Conservation (phyloP, 1,140 invertebrate species). For the Drosophila subobscura region DNA sequence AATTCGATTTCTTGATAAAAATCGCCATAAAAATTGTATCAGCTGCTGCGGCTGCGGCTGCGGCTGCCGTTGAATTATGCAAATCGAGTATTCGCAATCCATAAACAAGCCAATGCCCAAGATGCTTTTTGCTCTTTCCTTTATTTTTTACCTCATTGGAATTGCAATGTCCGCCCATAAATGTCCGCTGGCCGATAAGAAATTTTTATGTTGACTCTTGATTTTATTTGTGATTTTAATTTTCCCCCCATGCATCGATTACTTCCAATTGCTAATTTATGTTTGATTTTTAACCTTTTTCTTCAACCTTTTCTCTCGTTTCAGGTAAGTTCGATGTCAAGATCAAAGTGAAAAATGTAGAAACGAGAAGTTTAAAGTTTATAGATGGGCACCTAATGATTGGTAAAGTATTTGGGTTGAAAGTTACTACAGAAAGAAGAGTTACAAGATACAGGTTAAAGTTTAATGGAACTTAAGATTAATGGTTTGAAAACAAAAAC, state of each 20-base stretch:
- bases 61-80: conserved; percentile 48
- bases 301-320: conserved; percentile 22
- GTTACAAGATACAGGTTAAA: too few relatives aligned
- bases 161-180: conserved; percentile 34
- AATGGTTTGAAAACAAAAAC: too few relatives aligned
- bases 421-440: too few relatives aligned
- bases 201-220: conserved; percentile 45
- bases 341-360: not conserved
- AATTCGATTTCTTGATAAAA: conserved; percentile 61
- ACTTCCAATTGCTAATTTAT: conserved; percentile 50
- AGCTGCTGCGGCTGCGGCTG: conserved; percentile 15
- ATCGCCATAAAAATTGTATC: conserved; percentile 60
- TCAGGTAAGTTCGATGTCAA: conserved; percentile 50
- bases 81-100: conserved; percentile 39
- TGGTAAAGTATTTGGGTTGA: conserved; percentile 6
- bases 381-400: too few relatives aligned
- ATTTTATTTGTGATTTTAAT: conserved; percentile 56
- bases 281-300: not conserved
- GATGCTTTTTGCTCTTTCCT: conserved; percentile 6
- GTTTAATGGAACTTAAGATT: too few relatives aligned
- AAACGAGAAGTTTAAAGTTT: not conserved
- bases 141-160: conserved; percentile 4
- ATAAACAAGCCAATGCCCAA: conserved; percentile 34
- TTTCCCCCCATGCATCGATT: conserved; percentile 14
- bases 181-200: conserved; percentile 45